A percentile compares a stretch with the other conserved stretches of the same genome.
Conservation (phyloP, 35 echinoderm and acorn worm species). For the Anneissia japonica region DNA sequence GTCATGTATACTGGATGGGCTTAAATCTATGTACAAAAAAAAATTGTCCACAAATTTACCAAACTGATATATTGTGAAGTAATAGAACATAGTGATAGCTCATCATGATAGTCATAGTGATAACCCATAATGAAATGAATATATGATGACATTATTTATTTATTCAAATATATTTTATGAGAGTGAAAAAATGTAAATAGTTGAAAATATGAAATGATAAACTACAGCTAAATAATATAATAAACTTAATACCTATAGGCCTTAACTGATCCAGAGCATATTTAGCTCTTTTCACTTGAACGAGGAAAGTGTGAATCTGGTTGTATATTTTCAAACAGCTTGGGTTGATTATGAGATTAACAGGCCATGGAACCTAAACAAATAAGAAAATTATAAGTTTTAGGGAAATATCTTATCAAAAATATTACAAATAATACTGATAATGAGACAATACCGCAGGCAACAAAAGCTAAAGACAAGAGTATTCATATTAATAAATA, state of each 20-base stretch:
- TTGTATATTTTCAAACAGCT: constrained; percentile 58
- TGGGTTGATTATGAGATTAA: constrained; percentile 65
- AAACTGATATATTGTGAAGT: too few relatives aligned
- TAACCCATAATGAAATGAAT: too few relatives aligned
- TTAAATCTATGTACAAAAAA: too few relatives aligned
- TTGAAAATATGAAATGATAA: not conserved
- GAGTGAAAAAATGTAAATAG: too few relatives aligned
- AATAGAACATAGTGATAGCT: too few relatives aligned
- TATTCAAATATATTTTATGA: too few relatives aligned
- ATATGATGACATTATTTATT: too few relatives aligned
- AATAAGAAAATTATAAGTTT: too few relatives aligned
- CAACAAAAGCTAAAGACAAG: not conserved
- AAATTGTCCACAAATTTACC: too few relatives aligned
- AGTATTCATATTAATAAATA: too few relatives aligned
- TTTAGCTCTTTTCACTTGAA: constrained; percentile 89
- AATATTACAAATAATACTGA: constrained; percentile 2
- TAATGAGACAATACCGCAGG: not conserved
- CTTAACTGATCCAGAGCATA: constrained; percentile 73
- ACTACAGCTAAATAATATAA: not conserved
- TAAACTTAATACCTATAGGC: constrained; percentile 31
- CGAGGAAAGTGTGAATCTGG: constrained; percentile 65
- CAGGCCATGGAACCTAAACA: constrained; percentile 80
- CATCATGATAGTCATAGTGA: too few relatives aligned
- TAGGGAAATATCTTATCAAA: too few relatives aligned
- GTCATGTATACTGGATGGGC: not conserved